Evolutionary conservation across 1,140 invertebrate genomes (phyloP).

Genomic region (Limonius californicus): DNA sequence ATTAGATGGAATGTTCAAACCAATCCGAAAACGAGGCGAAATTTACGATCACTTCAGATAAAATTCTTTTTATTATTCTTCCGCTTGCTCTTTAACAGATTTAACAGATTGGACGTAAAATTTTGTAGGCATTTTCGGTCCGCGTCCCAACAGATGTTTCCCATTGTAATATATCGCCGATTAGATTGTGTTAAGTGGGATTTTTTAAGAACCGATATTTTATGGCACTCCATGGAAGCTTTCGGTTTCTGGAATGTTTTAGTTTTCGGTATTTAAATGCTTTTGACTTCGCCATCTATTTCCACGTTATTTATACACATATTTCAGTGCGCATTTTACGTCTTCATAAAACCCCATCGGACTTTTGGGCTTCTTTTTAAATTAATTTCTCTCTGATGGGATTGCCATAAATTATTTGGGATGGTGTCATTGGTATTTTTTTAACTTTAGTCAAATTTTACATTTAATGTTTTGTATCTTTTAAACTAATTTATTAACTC

Average conservation of each 20-base stretch:
- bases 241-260: not conserved
- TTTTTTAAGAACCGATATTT: slow-evolving; percentile 14
- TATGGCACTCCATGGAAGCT: slow-evolving; percentile 6
- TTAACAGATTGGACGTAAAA: slow-evolving; percentile 20
- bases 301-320: not conserved
- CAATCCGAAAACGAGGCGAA: not conserved
- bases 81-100: not conserved
- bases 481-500: too few species aligned
- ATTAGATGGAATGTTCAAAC: too few species aligned
- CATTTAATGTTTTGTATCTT: too few species aligned
- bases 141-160: slow-evolving; percentile 19
- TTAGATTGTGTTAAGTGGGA: slow-evolving; percentile 23
- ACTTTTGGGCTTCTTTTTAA: not conserved
- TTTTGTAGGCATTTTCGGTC: slow-evolving; percentile 18
- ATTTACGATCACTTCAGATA: not conserved
- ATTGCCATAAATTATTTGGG: not conserved
- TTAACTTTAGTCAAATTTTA: too few species aligned
- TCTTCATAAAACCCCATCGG: not conserved
- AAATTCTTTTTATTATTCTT: not conserved
- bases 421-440: too few species aligned
- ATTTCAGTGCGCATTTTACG: too few species aligned
- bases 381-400: not conserved
- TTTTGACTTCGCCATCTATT: slow-evolving; percentile 1
- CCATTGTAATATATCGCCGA: slow-evolving; percentile 23
- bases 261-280: slow-evolving; percentile 5